Evolutionary conservation across 1,140 invertebrate genomes (phyloP), one percentile per base, ranked within the genome.

Genomic region (Ditylenchus dipsaci): DNA sequence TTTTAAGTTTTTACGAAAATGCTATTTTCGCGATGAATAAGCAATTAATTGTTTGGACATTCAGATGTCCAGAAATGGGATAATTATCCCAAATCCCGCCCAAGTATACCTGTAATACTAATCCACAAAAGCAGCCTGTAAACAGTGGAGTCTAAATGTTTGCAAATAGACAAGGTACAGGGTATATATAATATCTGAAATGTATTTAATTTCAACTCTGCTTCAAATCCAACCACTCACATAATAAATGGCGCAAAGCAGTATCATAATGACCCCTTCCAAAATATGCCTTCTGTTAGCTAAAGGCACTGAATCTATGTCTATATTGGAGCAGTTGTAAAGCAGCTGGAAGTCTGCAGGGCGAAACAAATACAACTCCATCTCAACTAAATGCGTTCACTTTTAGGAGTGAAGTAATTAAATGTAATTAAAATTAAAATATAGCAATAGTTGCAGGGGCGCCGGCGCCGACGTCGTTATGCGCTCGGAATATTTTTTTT

Each of bases 321-420:
- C 33, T 19, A 76, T 72, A 23, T 19, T 26, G 3, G 64, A 43
- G 56, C 71, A 73, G 74, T 73, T 73, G 53, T 73, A 73, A 9
- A 58, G 27, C 1, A 42, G 61, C 19, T 57, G 57, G 19, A 70
- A 73, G 1, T 61, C 75, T 30, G 53, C 43, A 38, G 67, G 74
- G 17, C 61, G 75, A 42, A 75, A 71, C 1, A 73, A 47, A 43
- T 76, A 73, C 53, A 70, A 29, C n/a, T 73, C 59, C 72, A 73
- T 67, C 23, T 53, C 3, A 38, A 38, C n/a, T n/a, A 38, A n/a
- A n/a, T n/a, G n/a, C n/a, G n/a, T n/a, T n/a, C n/a, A n/a, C n/a
- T n/a, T n/a, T n/a, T n/a, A n/a, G n/a, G n/a, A n/a, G n/a, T n/a
- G n/a, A n/a, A n/a, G n/a, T n/a, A n/a, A n/a, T n/a, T n/a, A n/a